phyloP scores from a whole-genome alignment of 2,888 invertebrate species.

The Daptonema setosum region DNA sequence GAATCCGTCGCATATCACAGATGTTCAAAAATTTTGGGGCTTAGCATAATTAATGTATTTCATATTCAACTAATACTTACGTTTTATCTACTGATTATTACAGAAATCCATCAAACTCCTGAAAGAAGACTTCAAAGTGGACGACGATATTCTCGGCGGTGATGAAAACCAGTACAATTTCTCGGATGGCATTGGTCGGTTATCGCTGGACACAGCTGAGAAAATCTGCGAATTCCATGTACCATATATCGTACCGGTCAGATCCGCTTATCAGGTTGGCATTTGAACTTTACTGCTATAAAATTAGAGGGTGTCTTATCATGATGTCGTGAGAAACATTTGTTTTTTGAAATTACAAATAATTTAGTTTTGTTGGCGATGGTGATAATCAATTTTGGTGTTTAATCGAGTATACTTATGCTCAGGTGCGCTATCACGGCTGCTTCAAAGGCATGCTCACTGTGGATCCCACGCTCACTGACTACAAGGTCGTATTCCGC shows the following conservation, averaged over 20 bases:
- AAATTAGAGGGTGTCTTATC: neutral
- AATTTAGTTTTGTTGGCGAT: too few relatives aligned
- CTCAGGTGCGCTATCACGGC: conserved; percentile 21
- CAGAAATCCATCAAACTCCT: neutral
- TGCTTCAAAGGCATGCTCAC: conserved; percentile 23
- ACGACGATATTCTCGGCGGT: neutral
- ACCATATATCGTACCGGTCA: neutral
- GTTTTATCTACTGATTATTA: too few relatives aligned
- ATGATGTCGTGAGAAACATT: too few relatives aligned
- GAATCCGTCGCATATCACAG: too few relatives aligned
- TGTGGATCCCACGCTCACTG: conserved; percentile 14
- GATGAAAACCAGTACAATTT: conserved; percentile 1
- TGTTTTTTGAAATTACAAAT: too few relatives aligned
- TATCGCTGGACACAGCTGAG: neutral
- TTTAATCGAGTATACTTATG: too few relatives aligned
- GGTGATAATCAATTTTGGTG: too few relatives aligned
- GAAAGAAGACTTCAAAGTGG: neutral
- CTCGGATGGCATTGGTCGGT: conserved; percentile 8
- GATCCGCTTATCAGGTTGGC: neutral
- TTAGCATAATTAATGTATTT: too few relatives aligned
- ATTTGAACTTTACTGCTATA: conserved; percentile 1
- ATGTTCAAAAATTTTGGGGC: too few relatives aligned
- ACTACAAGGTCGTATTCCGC: conserved; percentile 3
- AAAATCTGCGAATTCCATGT: neutral
- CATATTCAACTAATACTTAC: too few relatives aligned